Evolutionary conservation across 2,113 vertebrate species (phyloP), one percentile per base, ranked within the genome.

Genomic region (Sphaerodactylus townsendi): DNA sequence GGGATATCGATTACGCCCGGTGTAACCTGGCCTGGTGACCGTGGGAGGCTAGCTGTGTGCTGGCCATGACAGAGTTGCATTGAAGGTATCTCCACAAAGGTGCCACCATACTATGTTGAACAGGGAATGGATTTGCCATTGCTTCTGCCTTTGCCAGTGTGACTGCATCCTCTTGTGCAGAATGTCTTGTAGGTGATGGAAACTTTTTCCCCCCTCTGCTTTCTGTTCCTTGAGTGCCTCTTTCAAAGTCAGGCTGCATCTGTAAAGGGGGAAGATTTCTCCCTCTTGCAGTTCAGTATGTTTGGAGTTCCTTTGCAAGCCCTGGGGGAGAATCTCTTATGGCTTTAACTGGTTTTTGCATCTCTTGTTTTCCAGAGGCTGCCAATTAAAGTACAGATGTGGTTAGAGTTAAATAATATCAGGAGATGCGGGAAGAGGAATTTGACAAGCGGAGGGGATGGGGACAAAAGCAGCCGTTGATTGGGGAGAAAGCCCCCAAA

Each of bases 121-220:
- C 96, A 95, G 97, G 93, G 98, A 98, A 95, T 98, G 98, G 97
- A 91, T 98, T 87, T 98, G 97, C 95, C 98, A 97, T 93, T 99
- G 98, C 95, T 96, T 98, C 95, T 99, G 98, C 94, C 89, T 98
- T 95, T 99, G 98, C 96, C 97, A 97, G 95, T 97, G 96, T 87
- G 95, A 96, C 93, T 98, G 97, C 85, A 90, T 98, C 95, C 44
- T 98, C 93, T 95, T 99, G 93, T 98, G 98, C 97, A 97, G 96
- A 92, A 97, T 99, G 97, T 98, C 96, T 85, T 99, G 98, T 99
- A 99, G 96, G 98, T 98, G 97, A 93, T 4, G 37, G 80, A 86
- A 56, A 72, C 46, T 15, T 71, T 53, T 46, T 30, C 44, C 64
- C 66, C 75, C 59, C 68, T 66, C 78, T 80, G 30, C 46, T 44